Percentiles rank a stretch among this genome's conserved stretches.
Conservation (phyloP, 1,140 invertebrate genomes). For the Sycophila sp. region DNA sequence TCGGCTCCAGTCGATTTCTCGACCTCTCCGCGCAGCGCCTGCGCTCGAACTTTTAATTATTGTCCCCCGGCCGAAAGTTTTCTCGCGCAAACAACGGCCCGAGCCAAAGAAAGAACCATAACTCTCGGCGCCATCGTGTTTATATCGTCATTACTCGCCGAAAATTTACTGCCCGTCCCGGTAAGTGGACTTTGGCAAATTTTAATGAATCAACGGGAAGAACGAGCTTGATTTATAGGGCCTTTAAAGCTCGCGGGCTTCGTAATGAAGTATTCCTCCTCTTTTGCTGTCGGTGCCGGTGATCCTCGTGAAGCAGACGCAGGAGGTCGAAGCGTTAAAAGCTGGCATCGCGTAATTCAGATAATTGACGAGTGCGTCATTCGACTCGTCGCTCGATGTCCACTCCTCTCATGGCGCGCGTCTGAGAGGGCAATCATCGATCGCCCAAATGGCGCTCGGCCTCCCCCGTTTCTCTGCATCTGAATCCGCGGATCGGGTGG, state of each 20-base stretch:
- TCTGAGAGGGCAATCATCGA: slow-evolving; percentile 47
- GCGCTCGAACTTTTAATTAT: slow-evolving; percentile 20
- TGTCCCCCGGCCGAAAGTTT: background rate
- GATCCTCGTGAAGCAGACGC: no score
- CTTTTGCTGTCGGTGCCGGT: background rate
- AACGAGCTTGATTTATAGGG: no score
- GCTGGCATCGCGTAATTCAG: slow-evolving; percentile 14
- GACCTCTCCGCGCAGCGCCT: background rate
- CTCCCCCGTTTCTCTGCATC: no score
- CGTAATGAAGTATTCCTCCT: no score
- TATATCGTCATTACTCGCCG: no score
- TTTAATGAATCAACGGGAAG: no score
- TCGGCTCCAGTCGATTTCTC: no score
- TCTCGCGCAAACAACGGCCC: background rate
- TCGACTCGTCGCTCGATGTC: background rate
- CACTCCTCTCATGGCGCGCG: background rate
- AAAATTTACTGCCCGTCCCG: no score
- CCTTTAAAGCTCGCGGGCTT: no score
- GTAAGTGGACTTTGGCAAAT: no score
- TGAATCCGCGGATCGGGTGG: background rate
- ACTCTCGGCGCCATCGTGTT: no score
- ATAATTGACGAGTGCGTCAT: slow-evolving; percentile 11
- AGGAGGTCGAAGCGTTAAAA: no score
- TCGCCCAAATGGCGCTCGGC: slow-evolving; percentile 53
- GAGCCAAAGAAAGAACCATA: background rate